A percentile compares a stretch with the other conserved stretches of the same genome.
Conservation (phyloP, 2,113 vertebrate species). For the Panthera uncia region DNA sequence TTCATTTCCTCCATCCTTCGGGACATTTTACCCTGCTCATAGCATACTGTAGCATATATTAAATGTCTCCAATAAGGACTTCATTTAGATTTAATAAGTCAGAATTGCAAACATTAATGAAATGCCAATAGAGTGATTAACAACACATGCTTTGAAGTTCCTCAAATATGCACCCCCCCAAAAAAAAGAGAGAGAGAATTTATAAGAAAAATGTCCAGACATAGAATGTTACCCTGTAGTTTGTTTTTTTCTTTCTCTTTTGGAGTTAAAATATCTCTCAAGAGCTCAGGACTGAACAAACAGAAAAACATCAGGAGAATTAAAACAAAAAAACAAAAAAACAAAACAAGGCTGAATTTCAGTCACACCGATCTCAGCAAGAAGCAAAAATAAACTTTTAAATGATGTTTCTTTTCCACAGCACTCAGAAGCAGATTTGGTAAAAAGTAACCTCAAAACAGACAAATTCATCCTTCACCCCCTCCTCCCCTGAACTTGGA, state of each 20-base stretch:
- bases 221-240: slow-evolving; percentile 18
- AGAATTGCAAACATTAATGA: slow-evolving; percentile 64
- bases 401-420: slow-evolving; percentile 42
- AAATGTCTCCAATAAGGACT: slow-evolving; percentile 48
- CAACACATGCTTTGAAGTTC: slow-evolving; percentile 66
- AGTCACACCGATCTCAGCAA: slow-evolving; percentile 62
- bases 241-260: slow-evolving; percentile 7
- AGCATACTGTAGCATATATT: background rate
- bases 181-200: background rate
- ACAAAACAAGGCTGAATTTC: slow-evolving; percentile 55
- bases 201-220: slow-evolving; percentile 57
- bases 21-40: background rate
- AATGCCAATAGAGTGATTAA: slow-evolving; percentile 62
- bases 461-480: background rate
- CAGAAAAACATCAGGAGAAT: slow-evolving; percentile 58
- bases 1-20: background rate
- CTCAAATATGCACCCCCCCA: background rate
- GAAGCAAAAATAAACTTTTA: slow-evolving; percentile 60
- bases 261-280: slow-evolving; percentile 33
- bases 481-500: accelerated
- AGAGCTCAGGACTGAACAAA: slow-evolving; percentile 55
- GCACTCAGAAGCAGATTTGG: slow-evolving; percentile 32
- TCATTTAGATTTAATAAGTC: slow-evolving; percentile 71
- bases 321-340: background rate
- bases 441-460: slow-evolving; percentile 26